phyloP scores from a whole-genome alignment of 2,113 vertebrate genomes.

The Dolichotis patagonum region DNA sequence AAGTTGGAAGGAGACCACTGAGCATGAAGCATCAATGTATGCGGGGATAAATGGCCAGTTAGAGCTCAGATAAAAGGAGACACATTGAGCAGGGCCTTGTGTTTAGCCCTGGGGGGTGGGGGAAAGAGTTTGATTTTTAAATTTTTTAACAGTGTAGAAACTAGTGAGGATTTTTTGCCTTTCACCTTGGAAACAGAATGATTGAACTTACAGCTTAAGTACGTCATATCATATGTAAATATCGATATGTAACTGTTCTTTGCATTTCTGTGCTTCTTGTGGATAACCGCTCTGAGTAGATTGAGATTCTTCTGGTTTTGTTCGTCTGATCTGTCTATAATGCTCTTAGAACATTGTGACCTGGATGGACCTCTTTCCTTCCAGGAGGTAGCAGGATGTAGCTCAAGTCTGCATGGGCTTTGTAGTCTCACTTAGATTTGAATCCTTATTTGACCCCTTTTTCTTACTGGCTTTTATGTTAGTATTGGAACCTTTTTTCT shows the following conservation, averaged over 20 bases:
- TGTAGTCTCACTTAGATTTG: not conserved
- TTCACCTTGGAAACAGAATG: slow-evolving; percentile 20
- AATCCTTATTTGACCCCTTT: slow-evolving; percentile 11
- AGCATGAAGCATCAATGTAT: not conserved
- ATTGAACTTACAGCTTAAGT: slow-evolving; percentile 25
- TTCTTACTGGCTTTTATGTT: not conserved
- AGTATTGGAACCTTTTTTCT: slow-evolving; percentile 34
- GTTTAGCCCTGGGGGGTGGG: not conserved
- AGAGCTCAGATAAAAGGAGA: not conserved
- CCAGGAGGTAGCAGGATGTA: not conserved
- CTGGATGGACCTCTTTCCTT: not conserved
- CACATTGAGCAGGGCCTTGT: not conserved
- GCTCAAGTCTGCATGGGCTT: not conserved
- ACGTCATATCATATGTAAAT: not conserved
- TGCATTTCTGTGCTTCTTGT: not conserved
- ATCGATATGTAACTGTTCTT: not conserved
- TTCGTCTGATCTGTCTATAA: not conserved
- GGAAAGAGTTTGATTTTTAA: not conserved
- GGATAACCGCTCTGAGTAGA: not conserved
- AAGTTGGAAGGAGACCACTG: not conserved
- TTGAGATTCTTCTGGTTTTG: not conserved
- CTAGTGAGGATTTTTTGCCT: not conserved
- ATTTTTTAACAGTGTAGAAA: not conserved
- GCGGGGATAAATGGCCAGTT: not conserved
- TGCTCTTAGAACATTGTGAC: not conserved